Conservation (phyloP, 2,888 invertebrate species). For the Lasius fuliginosus region DNA sequence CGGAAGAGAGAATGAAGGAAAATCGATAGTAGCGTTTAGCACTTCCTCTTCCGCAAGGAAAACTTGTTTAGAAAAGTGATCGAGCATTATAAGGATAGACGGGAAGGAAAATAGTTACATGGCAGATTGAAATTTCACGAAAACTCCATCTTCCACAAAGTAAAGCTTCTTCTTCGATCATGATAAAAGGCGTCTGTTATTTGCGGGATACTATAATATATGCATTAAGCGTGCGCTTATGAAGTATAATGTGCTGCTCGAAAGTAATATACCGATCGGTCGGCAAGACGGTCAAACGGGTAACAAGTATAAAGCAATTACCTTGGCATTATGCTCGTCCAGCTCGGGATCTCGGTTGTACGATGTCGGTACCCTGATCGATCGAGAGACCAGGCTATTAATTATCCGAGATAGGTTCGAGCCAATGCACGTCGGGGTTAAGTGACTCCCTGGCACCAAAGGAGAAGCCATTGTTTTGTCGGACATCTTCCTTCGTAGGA, state of each 20-base stretch:
- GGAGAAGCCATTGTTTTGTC: slow-evolving; percentile 74
- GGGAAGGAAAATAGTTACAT: slow-evolving; percentile 27
- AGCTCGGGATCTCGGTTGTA: slow-evolving; percentile 65
- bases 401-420: slow-evolving; percentile 80
- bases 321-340: slow-evolving; percentile 73
- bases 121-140: slow-evolving; percentile 33
- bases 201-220: slow-evolving; percentile 6
- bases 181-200: slow-evolving; percentile 32
- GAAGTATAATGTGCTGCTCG: slow-evolving; percentile 69
- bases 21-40: slow-evolving; percentile 40
- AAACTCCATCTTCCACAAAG: slow-evolving; percentile 16
- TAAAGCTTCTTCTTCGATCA: slow-evolving; percentile 15
- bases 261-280: slow-evolving; percentile 58
- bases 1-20: slow-evolving; percentile 28
- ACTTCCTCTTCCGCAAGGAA: neutral
- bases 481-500: slow-evolving; percentile 57
- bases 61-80: slow-evolving; percentile 51
- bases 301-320: slow-evolving; percentile 80
- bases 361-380: slow-evolving; percentile 72
- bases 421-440: slow-evolving; percentile 73
- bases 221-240: slow-evolving; percentile 44
- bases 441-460: slow-evolving; percentile 74
- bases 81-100: slow-evolving; percentile 36
- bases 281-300: slow-evolving; percentile 61
- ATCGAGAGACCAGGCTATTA: slow-evolving; percentile 80